phyloP scores from a whole-genome alignment of 2,888 invertebrate genomes.

The Amorpha juglandis region DNA sequence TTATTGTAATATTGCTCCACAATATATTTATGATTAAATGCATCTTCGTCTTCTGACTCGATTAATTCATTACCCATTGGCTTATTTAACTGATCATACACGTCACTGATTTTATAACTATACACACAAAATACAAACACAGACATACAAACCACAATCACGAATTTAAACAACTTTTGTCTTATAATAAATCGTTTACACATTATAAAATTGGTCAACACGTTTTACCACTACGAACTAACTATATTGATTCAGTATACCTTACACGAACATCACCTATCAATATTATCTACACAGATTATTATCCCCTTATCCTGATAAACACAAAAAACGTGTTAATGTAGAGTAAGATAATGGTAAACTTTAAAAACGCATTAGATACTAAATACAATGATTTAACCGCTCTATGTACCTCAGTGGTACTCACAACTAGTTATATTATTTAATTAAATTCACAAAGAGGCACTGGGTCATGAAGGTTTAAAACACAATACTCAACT shows the following conservation, averaged over 20 bases:
- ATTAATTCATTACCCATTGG: neutral
- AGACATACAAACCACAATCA: slow-evolving; percentile 31
- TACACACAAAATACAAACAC: slow-evolving; percentile 23
- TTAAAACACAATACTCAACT: neutral
- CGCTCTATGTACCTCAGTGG: neutral
- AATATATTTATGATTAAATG: slow-evolving; percentile 24
- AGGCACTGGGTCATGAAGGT: neutral
- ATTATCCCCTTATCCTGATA: neutral
- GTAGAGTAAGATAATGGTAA: neutral
- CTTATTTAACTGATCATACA: neutral
- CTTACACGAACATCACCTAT: neutral
- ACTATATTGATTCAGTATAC: neutral
- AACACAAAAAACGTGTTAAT: neutral
- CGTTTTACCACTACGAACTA: neutral
- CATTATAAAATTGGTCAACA: slow-evolving; percentile 1
- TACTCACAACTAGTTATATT: neutral
- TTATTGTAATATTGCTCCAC: slow-evolving; percentile 44
- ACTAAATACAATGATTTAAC: neutral
- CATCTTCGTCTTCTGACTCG: neutral
- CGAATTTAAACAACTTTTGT: slow-evolving; percentile 22
- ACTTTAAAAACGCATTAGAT: neutral
- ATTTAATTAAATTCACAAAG: neutral
- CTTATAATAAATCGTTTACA: neutral
- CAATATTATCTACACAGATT: slow-evolving; percentile 4
- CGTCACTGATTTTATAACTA: slow-evolving; percentile 25